phyloP scores from a whole-genome alignment of 2,888 invertebrate species.

The Syritta pipiens region DNA sequence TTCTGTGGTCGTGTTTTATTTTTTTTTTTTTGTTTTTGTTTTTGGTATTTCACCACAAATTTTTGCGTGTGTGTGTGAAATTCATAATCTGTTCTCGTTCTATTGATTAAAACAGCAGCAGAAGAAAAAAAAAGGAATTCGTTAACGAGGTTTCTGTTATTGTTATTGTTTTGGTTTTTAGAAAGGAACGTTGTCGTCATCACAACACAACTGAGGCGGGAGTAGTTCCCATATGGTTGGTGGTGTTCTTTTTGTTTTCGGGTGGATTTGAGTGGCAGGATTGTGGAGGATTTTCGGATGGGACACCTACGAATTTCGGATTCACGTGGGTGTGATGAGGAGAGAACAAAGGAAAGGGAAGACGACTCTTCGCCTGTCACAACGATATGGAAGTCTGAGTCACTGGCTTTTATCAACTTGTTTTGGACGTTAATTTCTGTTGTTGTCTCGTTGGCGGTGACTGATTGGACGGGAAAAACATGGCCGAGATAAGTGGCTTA shows the following conservation, averaged over 20 bases:
- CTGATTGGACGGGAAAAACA: too few species aligned
- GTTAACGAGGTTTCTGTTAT: constrained; percentile 25
- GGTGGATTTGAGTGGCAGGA: not conserved
- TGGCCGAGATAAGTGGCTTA: too few species aligned
- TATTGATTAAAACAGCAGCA: constrained; percentile 49
- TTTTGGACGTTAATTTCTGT: too few species aligned
- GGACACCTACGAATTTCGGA: too few species aligned
- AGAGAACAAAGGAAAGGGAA: too few species aligned
- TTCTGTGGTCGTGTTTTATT: constrained; percentile 7
- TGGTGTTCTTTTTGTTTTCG: not conserved
- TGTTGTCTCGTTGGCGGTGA: too few species aligned
- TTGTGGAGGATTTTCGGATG: not conserved
- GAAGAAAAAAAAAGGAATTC: too few species aligned
- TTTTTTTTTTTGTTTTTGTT: constrained; percentile 13
- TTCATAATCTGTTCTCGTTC: constrained; percentile 5
- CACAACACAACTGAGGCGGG: not conserved
- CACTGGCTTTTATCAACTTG: too few species aligned
- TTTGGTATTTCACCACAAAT: constrained; percentile 31
- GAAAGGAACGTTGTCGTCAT: constrained; percentile 20
- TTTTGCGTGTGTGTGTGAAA: not conserved
- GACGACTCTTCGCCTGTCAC: too few species aligned
- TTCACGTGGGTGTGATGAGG: too few species aligned
- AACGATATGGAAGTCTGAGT: too few species aligned
- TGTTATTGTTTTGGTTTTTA: constrained; percentile 50
- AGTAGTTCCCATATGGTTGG: not conserved